These are phyloP conservation scores for Cherax destructor DNA, from an alignment of 1,140 invertebrate genomes.

Conservation along the genomic window DNA sequence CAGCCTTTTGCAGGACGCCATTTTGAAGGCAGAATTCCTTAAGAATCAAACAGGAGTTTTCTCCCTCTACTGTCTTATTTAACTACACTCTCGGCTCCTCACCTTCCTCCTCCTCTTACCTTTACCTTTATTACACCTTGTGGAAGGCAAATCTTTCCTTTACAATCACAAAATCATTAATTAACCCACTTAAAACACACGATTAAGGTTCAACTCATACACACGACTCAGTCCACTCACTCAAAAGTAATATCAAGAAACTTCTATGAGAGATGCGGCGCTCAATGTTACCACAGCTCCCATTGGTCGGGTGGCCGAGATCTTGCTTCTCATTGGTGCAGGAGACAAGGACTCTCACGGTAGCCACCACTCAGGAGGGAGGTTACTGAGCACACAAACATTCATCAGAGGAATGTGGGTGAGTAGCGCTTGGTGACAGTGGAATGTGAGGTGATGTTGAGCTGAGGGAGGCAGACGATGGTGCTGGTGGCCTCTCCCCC, in stretches of 20 bases:
- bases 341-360: slow-evolving; percentile 37
- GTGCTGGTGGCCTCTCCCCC: background rate
- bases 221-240: slow-evolving; percentile 47
- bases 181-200: slow-evolving; percentile 36
- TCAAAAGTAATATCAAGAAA: slow-evolving; percentile 46
- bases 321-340: background rate
- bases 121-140: background rate
- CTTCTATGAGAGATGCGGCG: slow-evolving; percentile 38
- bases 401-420: slow-evolving; percentile 19
- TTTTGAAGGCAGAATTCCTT: slow-evolving; percentile 19
- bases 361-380: background rate
- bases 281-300: background rate
- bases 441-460: slow-evolving; percentile 16
- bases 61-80: slow-evolving; percentile 5
- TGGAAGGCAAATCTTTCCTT: background rate
- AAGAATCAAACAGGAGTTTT: slow-evolving; percentile 17
- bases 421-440: slow-evolving; percentile 14
- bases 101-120: background rate
- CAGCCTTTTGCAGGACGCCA: slow-evolving; percentile 13
- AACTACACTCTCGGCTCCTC: background rate
- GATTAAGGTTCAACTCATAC: slow-evolving; percentile 28
- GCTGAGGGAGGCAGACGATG: slow-evolving; percentile 28
- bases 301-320: background rate
- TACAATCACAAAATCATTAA: slow-evolving; percentile 20
- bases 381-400: background rate